phyloP scores from a whole-genome alignment of 2,113 vertebrate genomes.

The Tamias sibiricus region DNA sequence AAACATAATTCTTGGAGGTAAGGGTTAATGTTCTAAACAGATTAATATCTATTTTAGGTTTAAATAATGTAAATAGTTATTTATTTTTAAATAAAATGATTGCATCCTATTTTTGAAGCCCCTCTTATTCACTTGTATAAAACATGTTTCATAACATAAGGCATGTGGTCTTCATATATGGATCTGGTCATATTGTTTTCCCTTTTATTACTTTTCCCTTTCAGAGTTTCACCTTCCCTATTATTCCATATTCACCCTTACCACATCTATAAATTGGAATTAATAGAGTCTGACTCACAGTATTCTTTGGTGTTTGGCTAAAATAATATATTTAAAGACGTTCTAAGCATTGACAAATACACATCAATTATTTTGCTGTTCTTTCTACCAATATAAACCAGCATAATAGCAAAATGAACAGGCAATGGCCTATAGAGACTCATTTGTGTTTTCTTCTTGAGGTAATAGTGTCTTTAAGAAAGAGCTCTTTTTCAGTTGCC shows the following conservation, averaged over 20 bases:
- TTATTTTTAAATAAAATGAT: background rate
- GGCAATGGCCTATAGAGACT: background rate
- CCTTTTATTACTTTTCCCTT: background rate
- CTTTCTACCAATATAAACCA: slow-evolving; percentile 13
- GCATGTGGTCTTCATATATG: background rate
- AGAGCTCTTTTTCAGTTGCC: background rate
- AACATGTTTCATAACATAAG: background rate
- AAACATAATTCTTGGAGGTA: background rate
- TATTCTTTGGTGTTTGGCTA: background rate
- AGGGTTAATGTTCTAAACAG: background rate
- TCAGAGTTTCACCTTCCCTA: background rate
- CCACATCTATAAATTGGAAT: background rate
- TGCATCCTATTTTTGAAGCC: background rate
- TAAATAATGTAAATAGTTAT: too few relatives aligned
- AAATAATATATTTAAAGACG: background rate
- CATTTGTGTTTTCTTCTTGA: slow-evolving; percentile 6
- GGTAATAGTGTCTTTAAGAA: background rate
- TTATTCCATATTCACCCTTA: background rate
- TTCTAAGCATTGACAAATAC: background rate
- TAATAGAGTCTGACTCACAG: background rate
- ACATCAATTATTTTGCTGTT: background rate
- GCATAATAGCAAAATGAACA: background rate
- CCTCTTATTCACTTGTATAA: background rate
- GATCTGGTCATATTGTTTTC: background rate
- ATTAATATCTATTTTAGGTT: background rate